phyloP scores from a whole-genome alignment of 1,140 invertebrate species.

The Globodera rostochiensis region DNA sequence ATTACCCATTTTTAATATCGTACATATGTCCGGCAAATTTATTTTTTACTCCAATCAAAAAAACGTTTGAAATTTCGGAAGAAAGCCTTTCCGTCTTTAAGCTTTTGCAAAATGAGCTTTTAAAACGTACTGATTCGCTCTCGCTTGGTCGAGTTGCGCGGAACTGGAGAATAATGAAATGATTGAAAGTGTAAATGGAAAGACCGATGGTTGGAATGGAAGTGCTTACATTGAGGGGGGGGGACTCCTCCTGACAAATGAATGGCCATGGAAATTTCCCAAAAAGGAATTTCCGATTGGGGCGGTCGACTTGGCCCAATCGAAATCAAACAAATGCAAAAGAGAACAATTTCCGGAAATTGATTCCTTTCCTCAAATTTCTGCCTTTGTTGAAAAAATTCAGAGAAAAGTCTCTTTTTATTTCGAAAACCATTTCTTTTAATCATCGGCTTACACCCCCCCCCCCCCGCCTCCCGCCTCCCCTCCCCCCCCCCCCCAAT shows the following conservation, averaged over 20 bases:
- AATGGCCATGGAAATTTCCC: neutral
- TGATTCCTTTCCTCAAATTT: neutral
- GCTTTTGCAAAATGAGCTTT: neutral
- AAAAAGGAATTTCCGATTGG: conserved; percentile 7
- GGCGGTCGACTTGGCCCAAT: neutral
- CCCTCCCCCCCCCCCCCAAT: too few species aligned
- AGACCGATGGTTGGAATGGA: too few species aligned
- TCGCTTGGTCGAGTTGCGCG: neutral
- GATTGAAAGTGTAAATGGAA: too few species aligned
- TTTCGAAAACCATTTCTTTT: neutral
- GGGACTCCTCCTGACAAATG: neutral
- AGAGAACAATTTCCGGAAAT: neutral
- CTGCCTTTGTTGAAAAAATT: neutral
- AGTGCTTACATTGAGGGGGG: too few species aligned
- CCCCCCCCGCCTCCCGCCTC: neutral
- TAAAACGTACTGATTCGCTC: neutral
- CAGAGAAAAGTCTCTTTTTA: neutral
- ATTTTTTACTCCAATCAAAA: too few species aligned
- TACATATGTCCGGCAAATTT: too few species aligned
- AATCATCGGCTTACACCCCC: neutral
- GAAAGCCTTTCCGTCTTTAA: neutral
- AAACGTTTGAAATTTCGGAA: neutral
- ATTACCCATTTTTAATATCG: too few species aligned
- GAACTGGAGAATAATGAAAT: too few species aligned
- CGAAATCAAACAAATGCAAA: neutral